Evolutionary conservation across 2,797 vertebrate species (phyloP).

Genomic region (Acanthopagrus latus): DNA sequence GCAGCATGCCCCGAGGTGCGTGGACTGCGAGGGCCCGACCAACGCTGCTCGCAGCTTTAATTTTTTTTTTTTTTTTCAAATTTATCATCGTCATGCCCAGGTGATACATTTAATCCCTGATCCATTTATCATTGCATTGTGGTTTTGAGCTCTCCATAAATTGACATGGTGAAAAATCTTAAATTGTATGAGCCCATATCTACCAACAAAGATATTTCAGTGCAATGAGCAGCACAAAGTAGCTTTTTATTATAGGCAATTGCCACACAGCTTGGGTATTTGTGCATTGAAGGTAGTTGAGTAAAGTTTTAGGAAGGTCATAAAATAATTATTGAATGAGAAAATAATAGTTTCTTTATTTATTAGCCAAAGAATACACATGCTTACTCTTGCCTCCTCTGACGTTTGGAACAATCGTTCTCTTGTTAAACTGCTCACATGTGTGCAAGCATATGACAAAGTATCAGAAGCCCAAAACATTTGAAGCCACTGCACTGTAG

Average conservation of each 20-base stretch:
- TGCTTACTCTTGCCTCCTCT: background rate
- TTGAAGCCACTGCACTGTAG: background rate
- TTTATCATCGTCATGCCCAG: too few species aligned
- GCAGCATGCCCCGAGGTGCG: too few species aligned
- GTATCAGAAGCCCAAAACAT: background rate
- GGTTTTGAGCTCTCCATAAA: too few species aligned
- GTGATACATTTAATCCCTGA: too few species aligned
- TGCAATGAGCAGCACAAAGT: background rate
- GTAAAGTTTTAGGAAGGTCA: background rate
- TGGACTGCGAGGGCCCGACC: too few species aligned
- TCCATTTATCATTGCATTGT: too few species aligned
- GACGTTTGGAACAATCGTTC: background rate
- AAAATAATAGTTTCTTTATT: background rate
- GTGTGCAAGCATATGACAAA: background rate
- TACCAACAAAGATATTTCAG: too few species aligned
- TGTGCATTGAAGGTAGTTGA: background rate
- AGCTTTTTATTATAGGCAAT: background rate
- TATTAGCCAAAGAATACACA: background rate
- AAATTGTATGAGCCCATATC: too few species aligned
- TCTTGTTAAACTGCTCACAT: constrained; percentile 18
- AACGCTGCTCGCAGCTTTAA: too few species aligned
- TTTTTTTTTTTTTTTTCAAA: too few species aligned
- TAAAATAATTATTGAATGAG: background rate
- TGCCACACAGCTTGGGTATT: background rate
- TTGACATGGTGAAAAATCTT: too few species aligned